Base-by-base conservation (phyloP, 1,140 invertebrate species). In the Drosophila ambigua region DNA sequence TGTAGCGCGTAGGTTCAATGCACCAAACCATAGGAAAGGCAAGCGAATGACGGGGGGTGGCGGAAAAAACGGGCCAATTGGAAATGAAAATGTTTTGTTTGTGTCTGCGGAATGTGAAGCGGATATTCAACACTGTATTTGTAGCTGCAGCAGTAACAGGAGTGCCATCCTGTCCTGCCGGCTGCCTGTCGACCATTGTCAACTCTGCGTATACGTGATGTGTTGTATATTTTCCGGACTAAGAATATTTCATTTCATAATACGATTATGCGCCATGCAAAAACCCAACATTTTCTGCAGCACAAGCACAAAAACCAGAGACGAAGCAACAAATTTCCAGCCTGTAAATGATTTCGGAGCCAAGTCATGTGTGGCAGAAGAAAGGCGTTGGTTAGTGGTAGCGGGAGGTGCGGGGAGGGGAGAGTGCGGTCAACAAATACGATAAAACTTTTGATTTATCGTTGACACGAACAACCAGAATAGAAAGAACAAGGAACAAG, bases 361-460 rank as follows among this genome's bases (percentile, higher is more conserved):
- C 67, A 69, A 50, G 65, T 50, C 66, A 58, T 69, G 64, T 68
- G 61, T 28, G 48, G n/a, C n/a, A 16, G 31, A 11, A 39, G 26
- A 11, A 24, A 24, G 23, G 23, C 28, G 48, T 9, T 43, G 28
- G 55, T 1, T 23, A 35, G 35, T 7, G 23, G 13, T 9, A 50
- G 51, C 9, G 45, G 28, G 15, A 43, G 46, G 51, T 20, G n/a
- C 28, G 13, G 15, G 24, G 15, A 15, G 26, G 16, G 31, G 8
- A 26, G 31, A 39, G 16, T 64, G 26, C 48, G 72, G 64, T 65
- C 51, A 44, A 61, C 74, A 85, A 75, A 75, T 65, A 85, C 88
- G 83, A 87, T 87, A 87, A 87, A 88, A 88, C 76, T 87, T 87
- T 88, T 87, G 83, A 87, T 87, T 87, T 87, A 87, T 87, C 81